Evolutionary conservation across 2,888 invertebrate species (phyloP).

Genomic region (Euspilapteryx auroguttella): DNA sequence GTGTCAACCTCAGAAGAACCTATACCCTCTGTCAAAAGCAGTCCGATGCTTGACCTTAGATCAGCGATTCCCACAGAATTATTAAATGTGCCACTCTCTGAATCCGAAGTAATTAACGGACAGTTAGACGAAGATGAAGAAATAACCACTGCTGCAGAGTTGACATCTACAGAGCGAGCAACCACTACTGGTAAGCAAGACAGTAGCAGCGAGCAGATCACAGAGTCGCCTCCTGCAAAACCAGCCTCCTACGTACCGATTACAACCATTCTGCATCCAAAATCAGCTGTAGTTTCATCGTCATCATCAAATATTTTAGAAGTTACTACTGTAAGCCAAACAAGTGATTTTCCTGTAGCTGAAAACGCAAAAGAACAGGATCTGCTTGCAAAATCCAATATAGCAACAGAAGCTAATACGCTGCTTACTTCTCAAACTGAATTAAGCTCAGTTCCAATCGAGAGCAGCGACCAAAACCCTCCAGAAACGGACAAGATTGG

Average conservation of each 20-base stretch:
- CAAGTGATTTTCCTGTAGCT: too few species aligned
- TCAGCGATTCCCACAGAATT: conserved; percentile 41
- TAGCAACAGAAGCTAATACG: conserved; percentile 34
- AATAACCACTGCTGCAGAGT: conserved; percentile 1
- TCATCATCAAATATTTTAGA: too few species aligned
- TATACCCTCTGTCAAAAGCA: conserved; percentile 15
- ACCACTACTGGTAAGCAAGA: too few species aligned
- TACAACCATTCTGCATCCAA: too few species aligned
- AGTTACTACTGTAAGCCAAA: too few species aligned
- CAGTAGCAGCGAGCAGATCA: too few species aligned
- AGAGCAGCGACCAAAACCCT: conserved; percentile 47
- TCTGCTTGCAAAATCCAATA: conserved; percentile 25
- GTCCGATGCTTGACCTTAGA: conserved; percentile 31
- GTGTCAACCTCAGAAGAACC: too few species aligned
- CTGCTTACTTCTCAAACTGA: conserved; percentile 42
- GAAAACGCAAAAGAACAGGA: too few species aligned
- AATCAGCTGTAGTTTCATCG: too few species aligned
- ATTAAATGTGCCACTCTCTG: conserved; percentile 21
- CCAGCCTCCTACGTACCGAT: too few species aligned
- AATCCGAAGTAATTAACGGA: conserved; percentile 22
- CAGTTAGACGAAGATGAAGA: conserved; percentile 18
- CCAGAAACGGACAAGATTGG: conserved; percentile 24
- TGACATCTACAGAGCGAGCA: not conserved
- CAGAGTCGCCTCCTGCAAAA: too few species aligned
- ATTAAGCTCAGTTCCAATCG: conserved; percentile 41